phyloP scores from a whole-genome alignment of 2,113 vertebrate species.

The Lipotes vexillifer region DNA sequence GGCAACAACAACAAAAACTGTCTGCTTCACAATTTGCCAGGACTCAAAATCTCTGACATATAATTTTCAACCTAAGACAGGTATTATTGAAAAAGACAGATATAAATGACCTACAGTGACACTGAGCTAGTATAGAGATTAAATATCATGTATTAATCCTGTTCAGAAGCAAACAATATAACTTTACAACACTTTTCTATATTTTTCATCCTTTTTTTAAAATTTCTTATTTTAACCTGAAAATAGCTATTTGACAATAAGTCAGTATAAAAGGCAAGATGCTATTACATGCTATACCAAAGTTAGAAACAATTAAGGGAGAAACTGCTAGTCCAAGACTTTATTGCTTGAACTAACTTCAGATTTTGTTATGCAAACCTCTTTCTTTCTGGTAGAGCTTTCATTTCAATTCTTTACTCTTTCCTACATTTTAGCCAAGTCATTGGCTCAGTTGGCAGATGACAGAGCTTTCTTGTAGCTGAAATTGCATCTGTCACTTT shows the following conservation, averaged over 20 bases:
- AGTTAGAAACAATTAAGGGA: conserved; percentile 24
- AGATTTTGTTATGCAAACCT: conserved; percentile 27
- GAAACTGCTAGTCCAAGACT: neutral
- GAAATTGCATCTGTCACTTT: conserved; percentile 69
- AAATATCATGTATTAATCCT: neutral
- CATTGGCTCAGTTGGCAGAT: conserved; percentile 57
- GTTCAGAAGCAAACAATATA: neutral
- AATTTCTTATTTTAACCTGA: neutral
- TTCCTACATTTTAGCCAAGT: conserved; percentile 54
- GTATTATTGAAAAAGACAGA: conserved; percentile 7
- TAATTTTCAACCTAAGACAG: conserved; percentile 34
- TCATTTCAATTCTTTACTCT: conserved; percentile 17
- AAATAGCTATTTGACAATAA: conserved; percentile 38
- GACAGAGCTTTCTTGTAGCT: conserved; percentile 59
- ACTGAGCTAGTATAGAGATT: neutral
- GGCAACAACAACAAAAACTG: neutral
- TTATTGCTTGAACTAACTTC: conserved; percentile 6
- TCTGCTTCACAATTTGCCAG: neutral
- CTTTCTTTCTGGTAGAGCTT: neutral
- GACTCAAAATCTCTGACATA: neutral
- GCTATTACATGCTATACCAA: neutral
- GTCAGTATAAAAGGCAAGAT: conserved; percentile 6
- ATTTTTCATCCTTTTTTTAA: neutral
- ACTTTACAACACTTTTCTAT: neutral
- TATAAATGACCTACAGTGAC: conserved; percentile 3